A percentile compares a stretch with the other conserved stretches of the same genome.
Conservation (phyloP, 2,113 vertebrate species). For the Pao palembangensis region DNA sequence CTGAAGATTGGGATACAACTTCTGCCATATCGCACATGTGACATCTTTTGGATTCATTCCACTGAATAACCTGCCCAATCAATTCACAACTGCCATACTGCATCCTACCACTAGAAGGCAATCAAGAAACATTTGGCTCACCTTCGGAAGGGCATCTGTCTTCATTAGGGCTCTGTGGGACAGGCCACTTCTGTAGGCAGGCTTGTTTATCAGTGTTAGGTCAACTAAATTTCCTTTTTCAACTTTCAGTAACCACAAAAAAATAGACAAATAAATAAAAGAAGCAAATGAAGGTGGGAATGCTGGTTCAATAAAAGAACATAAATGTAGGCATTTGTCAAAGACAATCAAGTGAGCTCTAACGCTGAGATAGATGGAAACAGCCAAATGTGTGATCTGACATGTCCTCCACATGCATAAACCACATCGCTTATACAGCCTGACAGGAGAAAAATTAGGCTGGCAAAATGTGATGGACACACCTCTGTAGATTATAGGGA, state of each 20-base stretch:
- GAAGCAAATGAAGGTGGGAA: conserved; percentile 13
- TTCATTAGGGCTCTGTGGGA: too few species aligned
- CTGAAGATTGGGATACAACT: too few species aligned
- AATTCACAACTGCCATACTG: too few species aligned
- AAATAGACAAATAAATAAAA: too few species aligned
- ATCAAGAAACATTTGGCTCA: too few species aligned
- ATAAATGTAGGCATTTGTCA: conserved; percentile 18
- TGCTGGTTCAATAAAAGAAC: conserved; percentile 28
- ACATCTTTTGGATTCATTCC: too few species aligned
- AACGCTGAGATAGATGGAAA: conserved; percentile 42
- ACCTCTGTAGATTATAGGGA: conserved; percentile 52
- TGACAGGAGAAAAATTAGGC: conserved; percentile 44
- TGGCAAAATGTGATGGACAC: conserved; percentile 46
- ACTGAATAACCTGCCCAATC: too few species aligned
- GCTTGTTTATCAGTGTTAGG: background rate
- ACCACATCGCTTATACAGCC: conserved; percentile 42
- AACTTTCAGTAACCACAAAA: background rate
- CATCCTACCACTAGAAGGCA: too few species aligned
- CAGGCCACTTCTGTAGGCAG: too few species aligned
- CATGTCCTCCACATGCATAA: conserved; percentile 46
- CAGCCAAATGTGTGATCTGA: conserved; percentile 54
- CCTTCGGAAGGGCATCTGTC: too few species aligned
- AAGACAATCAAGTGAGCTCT: conserved; percentile 40
- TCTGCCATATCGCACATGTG: too few species aligned
- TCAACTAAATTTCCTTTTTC: background rate